Base-by-base conservation (phyloP, 2,113 vertebrate species). In the Arothron firmamentum region DNA sequence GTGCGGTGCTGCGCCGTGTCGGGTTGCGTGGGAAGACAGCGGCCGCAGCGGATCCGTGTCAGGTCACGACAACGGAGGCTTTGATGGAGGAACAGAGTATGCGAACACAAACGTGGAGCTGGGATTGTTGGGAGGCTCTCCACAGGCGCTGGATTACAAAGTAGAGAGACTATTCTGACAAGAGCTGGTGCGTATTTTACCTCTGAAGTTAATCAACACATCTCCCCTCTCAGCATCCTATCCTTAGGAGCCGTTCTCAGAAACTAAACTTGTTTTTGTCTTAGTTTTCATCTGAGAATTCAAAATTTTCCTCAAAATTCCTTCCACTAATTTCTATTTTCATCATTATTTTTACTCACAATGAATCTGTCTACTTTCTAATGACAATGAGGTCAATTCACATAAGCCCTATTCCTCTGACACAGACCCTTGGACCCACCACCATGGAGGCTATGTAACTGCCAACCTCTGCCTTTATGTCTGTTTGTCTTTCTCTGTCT, bases 101-200 rank as follows among this genome's bases (percentile, higher is more conserved):
- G 19, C 17, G 0, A 69, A 70, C 4, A 88, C 72, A 53, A 85
- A 65, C 38, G 51, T 88, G 71, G 88, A 89, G 63, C 4, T 90
- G 70, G 85, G 68, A 2, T 65, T 70, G 18, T 7, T 88, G 69
- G 77, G 51, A 67, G 72, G 28, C 69, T 65, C 54, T 54, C 25
- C 69, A 59, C 71, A 78, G 72, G 46, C 49, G 0, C 67, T 8
- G 13, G 67, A 58, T 7, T 65, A 52, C 8, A 84, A 68, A 58
- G 51, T 56, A 0, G 89, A 88, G 56, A 78, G 80, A 54, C 76
- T 84, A 0, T 72, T 92, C 52, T 90, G 82, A 87, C 45, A 3
- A 47, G n/a, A 47, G 11, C 45, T 47, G 82, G 84, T 89, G 65
- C 14, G 84, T 84, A 57, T 64, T 47, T 34, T 6, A 18, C 43